Percentiles rank a stretch among this genome's conserved stretches.
Conservation (phyloP, 2,888 invertebrate species). For the Coleophora flavipennella region DNA sequence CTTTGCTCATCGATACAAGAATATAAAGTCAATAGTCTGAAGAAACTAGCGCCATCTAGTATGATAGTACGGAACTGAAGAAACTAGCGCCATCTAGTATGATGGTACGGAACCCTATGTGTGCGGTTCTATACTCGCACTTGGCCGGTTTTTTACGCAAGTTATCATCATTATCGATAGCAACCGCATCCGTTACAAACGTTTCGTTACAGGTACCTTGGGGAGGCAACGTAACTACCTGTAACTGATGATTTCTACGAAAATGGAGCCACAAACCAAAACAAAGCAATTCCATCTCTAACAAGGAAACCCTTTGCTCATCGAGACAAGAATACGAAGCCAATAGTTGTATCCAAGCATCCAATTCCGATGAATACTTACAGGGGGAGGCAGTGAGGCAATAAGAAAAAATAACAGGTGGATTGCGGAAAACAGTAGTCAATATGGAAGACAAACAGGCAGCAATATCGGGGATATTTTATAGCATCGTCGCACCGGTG, state of each 20-base stretch:
- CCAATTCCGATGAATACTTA: slow-evolving; percentile 35
- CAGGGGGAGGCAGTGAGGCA: slow-evolving; percentile 36
- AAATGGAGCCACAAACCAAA: slow-evolving; percentile 22
- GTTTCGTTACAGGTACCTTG: too few relatives aligned
- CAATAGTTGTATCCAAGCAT: slow-evolving; percentile 37
- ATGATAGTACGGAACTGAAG: too few relatives aligned
- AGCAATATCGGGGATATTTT: slow-evolving; percentile 43
- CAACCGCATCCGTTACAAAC: too few relatives aligned
- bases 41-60: too few relatives aligned
- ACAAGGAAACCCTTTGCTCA: slow-evolving; percentile 24
- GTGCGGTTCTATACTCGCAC: too few relatives aligned
- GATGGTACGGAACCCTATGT: too few relatives aligned
- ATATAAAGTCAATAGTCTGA: too few relatives aligned
- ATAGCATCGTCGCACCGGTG: neutral
- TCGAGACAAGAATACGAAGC: slow-evolving; percentile 33
- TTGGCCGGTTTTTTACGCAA: too few relatives aligned
- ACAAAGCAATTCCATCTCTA: slow-evolving; percentile 27
- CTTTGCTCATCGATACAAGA: too few relatives aligned
- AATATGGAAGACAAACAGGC: slow-evolving; percentile 55
- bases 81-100: too few relatives aligned
- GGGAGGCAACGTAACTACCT: too few relatives aligned
- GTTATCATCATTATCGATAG: too few relatives aligned
- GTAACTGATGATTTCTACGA: neutral
- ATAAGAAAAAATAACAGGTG: slow-evolving; percentile 41
- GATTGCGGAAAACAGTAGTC: slow-evolving; percentile 26